Base-by-base conservation (phyloP, 2,797 vertebrate genomes). In the Valencia hispanica region DNA sequence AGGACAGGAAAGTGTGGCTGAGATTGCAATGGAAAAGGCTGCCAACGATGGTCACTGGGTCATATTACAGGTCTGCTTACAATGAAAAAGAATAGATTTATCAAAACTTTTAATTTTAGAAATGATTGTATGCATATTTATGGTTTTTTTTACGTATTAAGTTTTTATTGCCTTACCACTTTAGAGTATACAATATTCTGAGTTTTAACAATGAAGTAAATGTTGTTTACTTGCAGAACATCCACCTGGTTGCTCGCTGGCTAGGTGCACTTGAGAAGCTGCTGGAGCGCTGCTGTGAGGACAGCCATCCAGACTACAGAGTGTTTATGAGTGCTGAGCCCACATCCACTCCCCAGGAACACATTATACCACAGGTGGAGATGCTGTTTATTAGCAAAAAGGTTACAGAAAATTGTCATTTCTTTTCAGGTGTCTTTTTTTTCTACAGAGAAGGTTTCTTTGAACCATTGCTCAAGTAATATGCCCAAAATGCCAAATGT, bases 41-140 rank as follows among this genome's bases (percentile, higher is more conserved):
- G 96, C 97, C 84, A 96, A 96, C 93, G 96, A 96, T 92, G 97
- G 96, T 78, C 97, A 97, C 88, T 97, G 96, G 96, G 96, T 97
- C 92, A 97, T 95, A 90, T 88, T 97, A 92, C 96, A 97, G 97
- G 96, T 96, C 90, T 73, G 76, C 22, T 25, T 76, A 9, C 11
- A 51, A 41, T n/a, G 65, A 73, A n/a, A 53, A 34, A 51, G 22
- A 12, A 51, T 61, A 1, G 11, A 39, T 45, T 22, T 61, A 34
- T 10, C 34, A 7, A 36, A 1, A 6, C 2, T 51, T 2, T 51
- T 25, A 51, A 25, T 51, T 51, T 8, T n/a, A 14, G 14, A 4
- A 43, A 17, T 27, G 1, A 7, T 27, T 68, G 45, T 45, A 39
- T 43, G n/a, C 14, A 45, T 27, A 43, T 68, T 27, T 45, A 3